Base-by-base conservation (phyloP, 2,797 vertebrate species). In the Falco concolor region DNA sequence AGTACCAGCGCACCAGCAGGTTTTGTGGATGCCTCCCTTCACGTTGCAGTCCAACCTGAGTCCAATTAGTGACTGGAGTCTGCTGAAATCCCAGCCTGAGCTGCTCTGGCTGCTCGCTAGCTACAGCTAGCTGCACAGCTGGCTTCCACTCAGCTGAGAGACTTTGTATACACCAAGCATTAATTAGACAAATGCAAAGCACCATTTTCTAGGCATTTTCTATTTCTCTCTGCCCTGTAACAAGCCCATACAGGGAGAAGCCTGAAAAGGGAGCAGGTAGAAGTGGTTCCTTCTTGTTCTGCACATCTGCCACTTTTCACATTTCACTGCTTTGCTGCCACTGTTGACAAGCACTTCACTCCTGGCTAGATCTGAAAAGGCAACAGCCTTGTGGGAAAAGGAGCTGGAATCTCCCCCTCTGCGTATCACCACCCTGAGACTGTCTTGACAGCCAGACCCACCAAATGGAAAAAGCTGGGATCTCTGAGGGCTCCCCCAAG, bases 131-230 rank as follows among this genome's bases (percentile, higher is more conserved):
- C 87, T 38, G 47, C 93, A 84, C 87, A 93, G 90, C 85, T 95
- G 94, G 16, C 70, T 90, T 81, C 76, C 59, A 13, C 85, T 61
- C 61, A 68, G 91, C 94, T n/a, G 61, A 88, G 91, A 87, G 91
- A 75, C 49, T 83, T 83, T 32, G 17, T 94, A 82, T 95, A 93
- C 93, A 95, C 83, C 42, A 57, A 86, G 92, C 88, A 90, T 88
- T 94, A 94, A 95, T 94, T 90, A 90, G 84, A 68, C 82, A 90
- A 81, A 88, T 10, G 16, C 70, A 81, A 94, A 96, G 84, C 67
- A 92, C 70, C 54, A 34, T 96, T 90, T 94, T 69, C 75, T 36
- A 90, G 83, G 77, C 36, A 38, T 38, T 38, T 38, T 38, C 38
- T 11, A 11, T 38, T 38, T 38, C 83, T 69, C 73, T 57, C 63